phyloP scores from a whole-genome alignment of 1,140 invertebrate genomes.

The Zaprionus lachaisei region DNA sequence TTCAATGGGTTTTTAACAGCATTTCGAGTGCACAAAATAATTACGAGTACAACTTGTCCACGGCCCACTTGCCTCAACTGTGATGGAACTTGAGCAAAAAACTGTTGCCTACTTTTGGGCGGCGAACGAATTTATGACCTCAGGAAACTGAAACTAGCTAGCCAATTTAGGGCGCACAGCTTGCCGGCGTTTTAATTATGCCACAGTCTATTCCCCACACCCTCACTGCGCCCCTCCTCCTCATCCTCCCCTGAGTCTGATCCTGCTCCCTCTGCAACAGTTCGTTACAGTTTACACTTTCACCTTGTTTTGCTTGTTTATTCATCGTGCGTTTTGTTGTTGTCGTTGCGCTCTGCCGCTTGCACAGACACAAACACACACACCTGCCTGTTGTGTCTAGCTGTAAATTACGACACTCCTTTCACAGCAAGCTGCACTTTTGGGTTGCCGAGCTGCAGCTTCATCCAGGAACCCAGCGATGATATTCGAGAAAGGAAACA shows the following conservation, averaged over 20 bases:
- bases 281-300: constrained; percentile 19
- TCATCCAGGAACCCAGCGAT: background rate
- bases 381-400: constrained; percentile 20
- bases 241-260: background rate
- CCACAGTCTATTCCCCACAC: constrained; percentile 36
- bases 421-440: constrained; percentile 78
- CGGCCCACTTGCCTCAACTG: constrained; percentile 55
- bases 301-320: constrained; percentile 36
- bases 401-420: constrained; percentile 78
- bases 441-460: constrained; percentile 40
- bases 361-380: constrained; percentile 18
- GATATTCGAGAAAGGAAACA: constrained; percentile 28
- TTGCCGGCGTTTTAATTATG: constrained; percentile 71
- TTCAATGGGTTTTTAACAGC: constrained; percentile 40
- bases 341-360: constrained; percentile 42
- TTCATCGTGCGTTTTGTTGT: constrained; percentile 15
- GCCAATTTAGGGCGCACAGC: constrained; percentile 52
- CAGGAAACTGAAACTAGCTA: constrained; percentile 6
- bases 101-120: constrained; percentile 51
- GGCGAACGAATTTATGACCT: constrained; percentile 44
- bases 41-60: constrained; percentile 47
- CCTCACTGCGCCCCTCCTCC: background rate
- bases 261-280: constrained; percentile 1
- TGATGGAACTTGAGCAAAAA: constrained; percentile 18
- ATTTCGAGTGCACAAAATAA: constrained; percentile 62